Conservation (phyloP, 2,113 vertebrate species). For the Tragelaphus buxtoni region DNA sequence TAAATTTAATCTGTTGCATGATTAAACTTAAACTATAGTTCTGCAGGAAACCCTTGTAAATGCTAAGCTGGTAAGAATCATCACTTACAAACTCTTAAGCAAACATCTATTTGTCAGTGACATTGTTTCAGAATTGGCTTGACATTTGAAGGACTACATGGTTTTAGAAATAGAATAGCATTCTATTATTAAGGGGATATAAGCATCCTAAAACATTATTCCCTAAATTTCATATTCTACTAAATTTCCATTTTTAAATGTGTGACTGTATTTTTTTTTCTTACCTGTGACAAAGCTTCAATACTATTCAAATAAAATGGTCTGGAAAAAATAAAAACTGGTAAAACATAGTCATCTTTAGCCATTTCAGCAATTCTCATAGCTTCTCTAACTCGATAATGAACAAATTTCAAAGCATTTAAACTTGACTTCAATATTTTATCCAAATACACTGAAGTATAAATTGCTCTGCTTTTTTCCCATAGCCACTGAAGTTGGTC, state of each 20-base stretch:
- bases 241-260: neutral
- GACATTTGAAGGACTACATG: neutral
- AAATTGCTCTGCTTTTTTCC: conserved; percentile 90
- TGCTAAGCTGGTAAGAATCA: neutral
- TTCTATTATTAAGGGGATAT: neutral
- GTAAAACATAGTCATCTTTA: conserved; percentile 83
- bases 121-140: neutral
- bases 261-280: neutral
- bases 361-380: conserved; percentile 88
- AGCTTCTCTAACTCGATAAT: conserved; percentile 91
- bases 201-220: neutral
- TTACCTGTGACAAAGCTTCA: conserved; percentile 89
- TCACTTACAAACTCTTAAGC: neutral
- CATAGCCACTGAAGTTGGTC: conserved; percentile 92
- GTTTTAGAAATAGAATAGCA: neutral
- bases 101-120: neutral
- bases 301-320: conserved; percentile 92
- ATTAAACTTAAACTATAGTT: neutral
- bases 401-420: conserved; percentile 91
- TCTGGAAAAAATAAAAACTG: conserved; percentile 92
- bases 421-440: conserved; percentile 86
- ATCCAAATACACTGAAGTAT: conserved; percentile 91
- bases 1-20: neutral
- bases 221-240: neutral
- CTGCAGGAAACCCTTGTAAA: neutral